Conservation (phyloP, 2,797 vertebrate genomes). For the Luscinia luscinia region DNA sequence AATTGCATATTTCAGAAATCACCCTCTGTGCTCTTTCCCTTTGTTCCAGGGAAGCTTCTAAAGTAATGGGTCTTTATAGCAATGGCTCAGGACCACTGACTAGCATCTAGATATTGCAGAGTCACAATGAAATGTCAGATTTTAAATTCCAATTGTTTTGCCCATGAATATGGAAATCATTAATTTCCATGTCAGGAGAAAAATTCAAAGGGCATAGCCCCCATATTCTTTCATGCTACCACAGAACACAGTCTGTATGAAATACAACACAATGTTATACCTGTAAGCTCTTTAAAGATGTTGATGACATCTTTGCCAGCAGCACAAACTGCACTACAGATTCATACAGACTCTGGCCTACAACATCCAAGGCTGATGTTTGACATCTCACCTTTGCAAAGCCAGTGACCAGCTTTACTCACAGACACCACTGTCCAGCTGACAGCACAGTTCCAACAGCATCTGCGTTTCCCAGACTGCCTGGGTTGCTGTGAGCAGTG, state of each 20-base stretch:
- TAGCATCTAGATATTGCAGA: background rate
- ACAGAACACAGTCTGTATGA: background rate
- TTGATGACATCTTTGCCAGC: background rate
- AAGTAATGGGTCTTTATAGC: background rate
- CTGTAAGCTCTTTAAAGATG: background rate
- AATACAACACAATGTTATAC: background rate
- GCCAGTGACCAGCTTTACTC: background rate
- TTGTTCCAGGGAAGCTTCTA: background rate
- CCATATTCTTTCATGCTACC: background rate
- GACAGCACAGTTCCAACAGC: background rate
- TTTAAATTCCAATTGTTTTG: background rate
- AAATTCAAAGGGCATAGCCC: background rate
- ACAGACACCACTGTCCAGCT: rapidly evolving
- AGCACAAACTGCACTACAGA: background rate
- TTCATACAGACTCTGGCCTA: background rate
- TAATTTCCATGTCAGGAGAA: background rate
- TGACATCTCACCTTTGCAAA: background rate
- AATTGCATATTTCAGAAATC: background rate
- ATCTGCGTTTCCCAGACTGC: background rate
- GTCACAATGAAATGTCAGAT: background rate
- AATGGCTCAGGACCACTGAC: background rate
- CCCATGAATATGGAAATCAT: background rate
- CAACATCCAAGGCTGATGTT: background rate
- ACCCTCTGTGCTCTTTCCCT: background rate
- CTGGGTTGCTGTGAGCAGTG: background rate